phyloP scores from a whole-genome alignment of 2,888 invertebrate genomes.

The Drosophila quinaria region DNA sequence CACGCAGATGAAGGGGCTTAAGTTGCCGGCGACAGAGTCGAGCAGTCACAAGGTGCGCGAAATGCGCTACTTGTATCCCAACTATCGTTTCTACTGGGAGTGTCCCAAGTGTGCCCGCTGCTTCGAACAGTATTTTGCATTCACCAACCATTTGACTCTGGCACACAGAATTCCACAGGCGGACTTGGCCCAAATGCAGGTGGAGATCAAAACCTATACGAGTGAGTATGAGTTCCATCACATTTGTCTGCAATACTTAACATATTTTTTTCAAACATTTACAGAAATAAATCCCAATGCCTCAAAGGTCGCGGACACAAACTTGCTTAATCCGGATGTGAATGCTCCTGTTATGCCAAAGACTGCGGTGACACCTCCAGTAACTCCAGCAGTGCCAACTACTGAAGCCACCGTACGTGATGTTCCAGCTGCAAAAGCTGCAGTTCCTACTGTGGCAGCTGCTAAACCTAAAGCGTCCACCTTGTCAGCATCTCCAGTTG shows the following conservation, averaged over 20 bases:
- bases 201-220: slow-evolving; percentile 54
- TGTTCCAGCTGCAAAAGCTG: background rate
- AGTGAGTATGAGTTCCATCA: slow-evolving; percentile 42
- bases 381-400: background rate
- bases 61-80: slow-evolving; percentile 49
- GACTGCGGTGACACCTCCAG: background rate
- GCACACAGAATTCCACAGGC: slow-evolving; percentile 44
- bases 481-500: background rate
- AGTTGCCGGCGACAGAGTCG: slow-evolving; percentile 10
- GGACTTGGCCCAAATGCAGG: slow-evolving; percentile 34
- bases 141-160: slow-evolving; percentile 61
- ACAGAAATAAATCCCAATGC: slow-evolving; percentile 1
- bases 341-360: background rate
- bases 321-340: background rate
- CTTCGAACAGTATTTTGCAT: slow-evolving; percentile 59
- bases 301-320: background rate
- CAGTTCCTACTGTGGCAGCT: background rate
- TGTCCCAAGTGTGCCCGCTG: slow-evolving; percentile 69
- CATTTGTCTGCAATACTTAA: background rate
- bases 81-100: slow-evolving; percentile 67
- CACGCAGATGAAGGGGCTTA: slow-evolving; percentile 11
- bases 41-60: slow-evolving; percentile 29
- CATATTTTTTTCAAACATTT: background rate
- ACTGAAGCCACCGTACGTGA: background rate
- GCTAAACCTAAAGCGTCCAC: background rate